Evolutionary conservation across 2,888 invertebrate genomes (phyloP), one percentile per base, ranked within the genome.

Genomic region (Schizaphis graminum): DNA sequence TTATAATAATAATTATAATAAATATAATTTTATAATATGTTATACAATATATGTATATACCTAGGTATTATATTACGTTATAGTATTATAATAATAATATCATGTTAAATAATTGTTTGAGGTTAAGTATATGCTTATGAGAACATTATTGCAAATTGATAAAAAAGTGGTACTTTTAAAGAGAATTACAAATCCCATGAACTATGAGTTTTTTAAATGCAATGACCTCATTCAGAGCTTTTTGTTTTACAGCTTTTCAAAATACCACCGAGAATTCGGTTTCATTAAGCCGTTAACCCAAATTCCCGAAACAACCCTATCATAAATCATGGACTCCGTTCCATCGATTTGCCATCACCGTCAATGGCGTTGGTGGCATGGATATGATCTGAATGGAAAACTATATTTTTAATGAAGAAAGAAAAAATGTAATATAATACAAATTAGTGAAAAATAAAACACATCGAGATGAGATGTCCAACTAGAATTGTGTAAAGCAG

Each of bases 281-380:
- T 93, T 93, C 93, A 93, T 93, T 93, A 93, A 93, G 89, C 93
- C 53, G 89, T 93, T 93, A 93, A 93, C 89, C 93, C 88, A 53
- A 89, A 92, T 84, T 93, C 87, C 77, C 77, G 56, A 88, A 89
- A 88, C 93, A 67, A 88, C 67, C 77, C 44, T 77, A 41, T 77
- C 88, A 93, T 93, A 93, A 93, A 93, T 93, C 89, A 93, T 93
- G 93, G 88, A 61, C 49, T 35, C 61, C 89, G 49, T 89, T 93
- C 41, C 88, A 93, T 93, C 89, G 93, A 93, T 93, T 93, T 77
- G 53, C 93, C 56, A 93, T 93, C 93, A 93, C 67, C 88, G 77
- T 41, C 89, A 35, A 86, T 47, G 35, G 56, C 24, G 53, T 26
- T n/a, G 41, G 53, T n/a, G 44, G 49, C 49, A 56, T 44, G 44